Percentiles rank a stretch among this genome's conserved stretches.
Conservation (phyloP, 2,113 vertebrate species). For the Petrocephalus microphthalmus region DNA sequence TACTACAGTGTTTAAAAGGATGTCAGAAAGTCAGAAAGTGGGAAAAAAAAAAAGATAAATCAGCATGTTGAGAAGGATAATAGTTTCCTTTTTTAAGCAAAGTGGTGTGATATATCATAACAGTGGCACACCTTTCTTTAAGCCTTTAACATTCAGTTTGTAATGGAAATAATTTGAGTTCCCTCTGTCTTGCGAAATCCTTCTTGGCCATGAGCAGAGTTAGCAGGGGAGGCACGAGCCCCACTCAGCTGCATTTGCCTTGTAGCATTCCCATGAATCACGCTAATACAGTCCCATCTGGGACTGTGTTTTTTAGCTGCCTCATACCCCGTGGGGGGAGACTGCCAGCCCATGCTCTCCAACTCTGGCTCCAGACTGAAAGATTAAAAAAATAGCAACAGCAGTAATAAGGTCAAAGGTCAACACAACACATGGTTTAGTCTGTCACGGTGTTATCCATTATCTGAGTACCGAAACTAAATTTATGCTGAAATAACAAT, state of each 20-base stretch:
- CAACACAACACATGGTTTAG: not conserved
- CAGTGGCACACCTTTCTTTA: not conserved
- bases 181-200: not conserved
- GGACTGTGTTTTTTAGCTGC: not conserved
- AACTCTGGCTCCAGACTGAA: not conserved
- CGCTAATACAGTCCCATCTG: not conserved
- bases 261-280: not conserved
- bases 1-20: not conserved
- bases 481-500: not conserved
- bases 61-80: not conserved
- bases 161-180: not conserved
- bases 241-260: not conserved
- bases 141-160: not conserved
- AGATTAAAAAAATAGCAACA: not conserved
- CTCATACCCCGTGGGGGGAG: not conserved
- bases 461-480: not conserved
- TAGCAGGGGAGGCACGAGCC: not conserved
- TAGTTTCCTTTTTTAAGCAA: not conserved
- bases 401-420: not conserved
- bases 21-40: not conserved
- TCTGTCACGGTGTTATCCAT: not conserved
- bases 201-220: not conserved
- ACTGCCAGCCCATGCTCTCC: not conserved
- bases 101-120: not conserved
- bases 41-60: not conserved